Conservation (phyloP, 1,140 invertebrate genomes). For the Brachystomella parvula region DNA sequence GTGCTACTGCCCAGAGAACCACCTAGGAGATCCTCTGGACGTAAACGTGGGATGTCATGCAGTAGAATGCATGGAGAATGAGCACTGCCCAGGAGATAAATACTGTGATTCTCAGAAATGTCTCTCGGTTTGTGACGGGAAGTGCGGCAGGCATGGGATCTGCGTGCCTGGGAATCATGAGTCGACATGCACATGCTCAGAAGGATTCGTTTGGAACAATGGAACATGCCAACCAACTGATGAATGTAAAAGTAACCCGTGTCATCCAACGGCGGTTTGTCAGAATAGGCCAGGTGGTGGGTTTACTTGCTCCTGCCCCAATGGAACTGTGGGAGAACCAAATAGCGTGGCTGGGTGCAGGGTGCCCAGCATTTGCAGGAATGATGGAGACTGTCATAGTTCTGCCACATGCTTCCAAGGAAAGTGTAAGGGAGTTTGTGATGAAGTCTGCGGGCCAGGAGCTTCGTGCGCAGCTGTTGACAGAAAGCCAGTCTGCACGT, state of each 20-base stretch:
- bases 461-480: slow-evolving; percentile 55
- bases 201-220: slow-evolving; percentile 57
- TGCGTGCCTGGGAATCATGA: slow-evolving; percentile 55
- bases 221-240: slow-evolving; percentile 69
- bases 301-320: slow-evolving; percentile 63
- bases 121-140: slow-evolving; percentile 64
- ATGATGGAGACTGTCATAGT: slow-evolving; percentile 67
- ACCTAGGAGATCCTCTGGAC: slow-evolving; percentile 69
- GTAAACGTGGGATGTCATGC: slow-evolving; percentile 49
- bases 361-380: slow-evolving; percentile 67
- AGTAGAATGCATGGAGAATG: slow-evolving; percentile 68
- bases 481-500: slow-evolving; percentile 64
- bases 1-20: slow-evolving; percentile 66
- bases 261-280: slow-evolving; percentile 66
- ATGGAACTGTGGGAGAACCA: slow-evolving; percentile 67
- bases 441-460: slow-evolving; percentile 62
- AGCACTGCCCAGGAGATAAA: slow-evolving; percentile 65
- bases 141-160: slow-evolving; percentile 63
- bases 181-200: slow-evolving; percentile 61
- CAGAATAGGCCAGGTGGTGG: slow-evolving; percentile 66
- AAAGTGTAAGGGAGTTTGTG: slow-evolving; percentile 72
- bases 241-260: slow-evolving; percentile 66
- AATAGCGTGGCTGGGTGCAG: slow-evolving; percentile 49
- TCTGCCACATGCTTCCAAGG: slow-evolving; percentile 67
- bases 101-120: slow-evolving; percentile 71